Evolutionary conservation across 2,113 vertebrate genomes (phyloP), one percentile per base, ranked within the genome.

Genomic region (Rissa tridactyla): DNA sequence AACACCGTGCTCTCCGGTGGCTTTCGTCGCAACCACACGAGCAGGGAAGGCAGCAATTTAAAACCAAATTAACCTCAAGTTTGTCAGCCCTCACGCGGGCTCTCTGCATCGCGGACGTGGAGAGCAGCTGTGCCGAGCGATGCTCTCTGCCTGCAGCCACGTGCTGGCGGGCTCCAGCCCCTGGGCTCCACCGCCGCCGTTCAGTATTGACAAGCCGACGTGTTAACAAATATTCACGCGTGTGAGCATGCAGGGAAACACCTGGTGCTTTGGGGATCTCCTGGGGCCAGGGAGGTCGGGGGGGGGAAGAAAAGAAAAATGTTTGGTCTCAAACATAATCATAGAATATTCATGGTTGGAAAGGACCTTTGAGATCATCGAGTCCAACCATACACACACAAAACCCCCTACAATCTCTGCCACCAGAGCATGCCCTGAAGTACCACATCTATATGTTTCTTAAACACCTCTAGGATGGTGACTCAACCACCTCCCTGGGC

Each of bases 151-250:
- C 58, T 16, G 0, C 54, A 46, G 40, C 65, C 81, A 47, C 1
- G 1, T 4, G 54, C 18, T 29, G 0, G 11, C 3, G 10, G 62
- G 17, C n/a, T 18, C 9, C 88, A n/a, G 30, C 47, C 70, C 72
- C 80, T 0, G 5, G 14, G 70, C 34, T 49, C 47, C 58, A 44
- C 9, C 1, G 0, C 60, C 20, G 36, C 9, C 0, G 10, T 9
- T 72, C 2, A 6, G 20, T 36, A 10, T 1, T 13, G 21, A 36
- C 13, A 32, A 30, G 16, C 23, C n/a, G 15, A 55, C 0, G 0
- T 3, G 18, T 21, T 78, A 51, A 34, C 21, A 71, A 49, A 66
- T 13, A 30, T 11, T 13, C 12, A 5, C 36, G 47, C 11, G 2
- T 4, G 15, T 0, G 5, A 34, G 57, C 77, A 5, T 30, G 57